Conservation (phyloP, 2,888 invertebrate species). For the Tenthredo mesomela region DNA sequence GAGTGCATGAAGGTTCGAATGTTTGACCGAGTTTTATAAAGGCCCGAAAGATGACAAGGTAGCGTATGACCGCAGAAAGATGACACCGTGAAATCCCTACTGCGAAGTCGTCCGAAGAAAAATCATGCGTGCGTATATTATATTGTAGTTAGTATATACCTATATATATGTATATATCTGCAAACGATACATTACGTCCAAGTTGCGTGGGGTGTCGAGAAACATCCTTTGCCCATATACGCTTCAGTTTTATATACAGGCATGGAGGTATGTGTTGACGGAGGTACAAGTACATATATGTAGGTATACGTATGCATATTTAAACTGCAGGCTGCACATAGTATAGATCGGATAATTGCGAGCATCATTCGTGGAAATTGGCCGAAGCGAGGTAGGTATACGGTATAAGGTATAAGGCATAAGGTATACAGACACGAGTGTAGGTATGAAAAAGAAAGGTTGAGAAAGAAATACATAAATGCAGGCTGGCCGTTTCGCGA, state of each 20-base stretch:
- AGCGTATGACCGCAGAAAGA: background rate
- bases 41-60: background rate
- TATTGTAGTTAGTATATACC: too few species aligned
- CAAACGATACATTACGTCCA: background rate
- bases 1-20: background rate
- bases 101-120: background rate
- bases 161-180: background rate
- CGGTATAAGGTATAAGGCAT: background rate
- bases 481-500: constrained; percentile 27
- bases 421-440: background rate
- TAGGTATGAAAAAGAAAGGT: background rate
- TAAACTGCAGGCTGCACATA: background rate
- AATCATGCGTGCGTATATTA: too few species aligned
- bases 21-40: background rate
- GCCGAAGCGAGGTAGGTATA: background rate
- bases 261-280: background rate
- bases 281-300: background rate
- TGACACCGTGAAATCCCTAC: constrained; percentile 1
- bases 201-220: too few species aligned
- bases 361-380: background rate
- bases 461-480: constrained; percentile 4
- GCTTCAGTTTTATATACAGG: background rate
- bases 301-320: background rate
- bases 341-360: background rate
- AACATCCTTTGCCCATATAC: background rate